Percentiles rank a stretch among this genome's conserved stretches.
These are phyloP conservation scores for Plagiodera versicolora DNA, from an alignment of 2,888 invertebrate genomes.

Conservation along the genomic window DNA sequence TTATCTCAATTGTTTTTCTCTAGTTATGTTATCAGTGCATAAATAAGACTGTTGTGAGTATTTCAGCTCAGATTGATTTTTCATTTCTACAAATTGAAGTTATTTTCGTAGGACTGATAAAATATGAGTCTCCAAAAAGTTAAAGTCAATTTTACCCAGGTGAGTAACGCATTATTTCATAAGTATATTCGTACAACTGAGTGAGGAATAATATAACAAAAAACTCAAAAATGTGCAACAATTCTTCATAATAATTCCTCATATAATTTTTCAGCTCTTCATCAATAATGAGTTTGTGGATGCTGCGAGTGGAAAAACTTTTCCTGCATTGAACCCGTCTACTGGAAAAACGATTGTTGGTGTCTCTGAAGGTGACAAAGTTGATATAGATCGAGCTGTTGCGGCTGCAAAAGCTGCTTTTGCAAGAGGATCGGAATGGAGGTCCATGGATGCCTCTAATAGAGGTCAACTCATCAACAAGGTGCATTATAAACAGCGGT, in stretches of 20 bases:
- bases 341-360: constrained; percentile 74
- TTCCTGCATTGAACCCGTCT: constrained; percentile 81
- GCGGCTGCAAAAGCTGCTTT: constrained; percentile 79
- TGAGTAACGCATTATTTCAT: too few species aligned
- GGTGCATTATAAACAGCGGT: constrained; percentile 36
- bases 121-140: too few species aligned
- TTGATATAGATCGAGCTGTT: constrained; percentile 80
- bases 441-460: constrained; percentile 78
- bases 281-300: constrained; percentile 84
- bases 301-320: constrained; percentile 82
- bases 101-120: too few species aligned
- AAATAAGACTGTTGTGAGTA: too few species aligned
- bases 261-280: constrained; percentile 62
- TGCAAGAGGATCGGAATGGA: constrained; percentile 72
- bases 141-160: too few species aligned
- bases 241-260: too few species aligned
- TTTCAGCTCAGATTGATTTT: too few species aligned
- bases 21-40: too few species aligned
- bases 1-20: too few species aligned
- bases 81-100: too few species aligned
- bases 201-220: neutral
- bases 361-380: constrained; percentile 84
- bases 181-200: too few species aligned
- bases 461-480: constrained; percentile 74
- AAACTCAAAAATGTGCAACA: too few species aligned